A percentile compares a stretch with the other conserved stretches of the same genome.
phyloP scores from a whole-genome alignment of 2,113 vertebrate genomes.

The Hippocampus barbouri region DNA sequence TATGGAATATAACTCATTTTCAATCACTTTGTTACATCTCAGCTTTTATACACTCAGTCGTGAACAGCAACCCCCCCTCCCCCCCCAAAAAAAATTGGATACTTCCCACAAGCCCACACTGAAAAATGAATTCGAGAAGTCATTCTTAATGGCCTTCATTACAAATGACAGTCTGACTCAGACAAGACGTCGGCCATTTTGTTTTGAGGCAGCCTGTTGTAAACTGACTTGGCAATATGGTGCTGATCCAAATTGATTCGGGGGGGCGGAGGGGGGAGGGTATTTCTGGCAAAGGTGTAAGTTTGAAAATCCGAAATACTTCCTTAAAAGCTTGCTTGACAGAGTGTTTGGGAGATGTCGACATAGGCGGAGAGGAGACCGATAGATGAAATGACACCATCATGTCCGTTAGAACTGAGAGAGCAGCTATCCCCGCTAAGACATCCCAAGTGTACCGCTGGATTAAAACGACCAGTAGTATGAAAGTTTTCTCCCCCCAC shows the following conservation, averaged over 20 bases:
- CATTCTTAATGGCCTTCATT: background rate
- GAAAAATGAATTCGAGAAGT: background rate
- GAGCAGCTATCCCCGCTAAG: slow-evolving; percentile 41
- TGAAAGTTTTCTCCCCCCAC: slow-evolving; percentile 62
- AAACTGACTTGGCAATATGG: too few relatives aligned
- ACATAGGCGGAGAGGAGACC: slow-evolving; percentile 13
- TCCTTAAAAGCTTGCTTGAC: background rate
- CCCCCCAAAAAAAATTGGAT: background rate
- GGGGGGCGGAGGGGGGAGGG: too few relatives aligned
- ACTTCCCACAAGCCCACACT: background rate
- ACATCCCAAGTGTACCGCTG: slow-evolving; percentile 49
- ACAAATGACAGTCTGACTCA: background rate
- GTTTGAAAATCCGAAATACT: too few relatives aligned
- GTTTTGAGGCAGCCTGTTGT: too few relatives aligned
- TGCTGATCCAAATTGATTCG: too few relatives aligned
- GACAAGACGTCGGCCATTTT: too few relatives aligned
- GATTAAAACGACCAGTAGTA: slow-evolving; percentile 65
- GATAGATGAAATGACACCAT: slow-evolving; percentile 62
- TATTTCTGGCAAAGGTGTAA: too few relatives aligned
- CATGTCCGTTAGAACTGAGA: slow-evolving; percentile 61
- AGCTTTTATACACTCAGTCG: background rate
- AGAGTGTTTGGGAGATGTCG: background rate
- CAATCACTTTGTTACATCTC: background rate
- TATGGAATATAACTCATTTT: background rate
- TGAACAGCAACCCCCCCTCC: background rate